phyloP scores from a whole-genome alignment of 1,140 invertebrate genomes.

The Centruroides vittatus region DNA sequence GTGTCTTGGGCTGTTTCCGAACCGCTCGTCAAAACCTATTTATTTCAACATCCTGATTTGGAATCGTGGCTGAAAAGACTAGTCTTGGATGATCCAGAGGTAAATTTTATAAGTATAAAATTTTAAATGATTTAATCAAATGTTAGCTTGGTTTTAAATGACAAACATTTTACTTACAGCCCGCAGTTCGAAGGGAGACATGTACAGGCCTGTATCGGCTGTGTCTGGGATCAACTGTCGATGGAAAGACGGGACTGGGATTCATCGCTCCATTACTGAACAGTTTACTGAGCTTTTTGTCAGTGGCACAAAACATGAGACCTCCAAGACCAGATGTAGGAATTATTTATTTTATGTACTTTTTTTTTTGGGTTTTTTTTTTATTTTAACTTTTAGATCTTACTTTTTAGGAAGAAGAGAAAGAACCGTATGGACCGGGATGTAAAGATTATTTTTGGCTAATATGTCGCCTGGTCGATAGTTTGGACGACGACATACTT shows the following conservation, averaged over 20 bases:
- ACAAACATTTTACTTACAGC: constrained; percentile 25
- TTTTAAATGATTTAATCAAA: neutral
- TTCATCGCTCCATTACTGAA: constrained; percentile 61
- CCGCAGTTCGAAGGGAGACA: constrained; percentile 67
- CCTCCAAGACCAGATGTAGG: constrained; percentile 34
- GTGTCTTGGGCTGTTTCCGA: constrained; percentile 72
- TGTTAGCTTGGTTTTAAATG: neutral
- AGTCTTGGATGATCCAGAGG: constrained; percentile 66
- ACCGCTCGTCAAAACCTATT: constrained; percentile 40
- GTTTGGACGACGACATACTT: constrained; percentile 42
- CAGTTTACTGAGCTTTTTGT: constrained; percentile 59
- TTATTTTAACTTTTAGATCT: too few relatives aligned
- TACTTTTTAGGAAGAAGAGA: constrained; percentile 49
- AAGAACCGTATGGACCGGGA: constrained; percentile 81
- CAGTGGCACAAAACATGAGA: constrained; percentile 68
- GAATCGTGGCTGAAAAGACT: constrained; percentile 56
- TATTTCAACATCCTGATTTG: constrained; percentile 50
- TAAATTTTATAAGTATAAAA: constrained; percentile 10
- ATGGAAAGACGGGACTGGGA: constrained; percentile 40
- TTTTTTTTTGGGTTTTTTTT: constrained; percentile 22
- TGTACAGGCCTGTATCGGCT: constrained; percentile 74
- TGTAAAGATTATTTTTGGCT: constrained; percentile 91
- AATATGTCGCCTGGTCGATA: constrained; percentile 70
- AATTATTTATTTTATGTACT: too few relatives aligned
- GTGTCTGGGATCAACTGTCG: constrained; percentile 52